Evolutionary conservation across 2,888 invertebrate species (phyloP), one percentile per base, ranked within the genome.

Genomic region (Ashinkailepas kermadecensis): DNA sequence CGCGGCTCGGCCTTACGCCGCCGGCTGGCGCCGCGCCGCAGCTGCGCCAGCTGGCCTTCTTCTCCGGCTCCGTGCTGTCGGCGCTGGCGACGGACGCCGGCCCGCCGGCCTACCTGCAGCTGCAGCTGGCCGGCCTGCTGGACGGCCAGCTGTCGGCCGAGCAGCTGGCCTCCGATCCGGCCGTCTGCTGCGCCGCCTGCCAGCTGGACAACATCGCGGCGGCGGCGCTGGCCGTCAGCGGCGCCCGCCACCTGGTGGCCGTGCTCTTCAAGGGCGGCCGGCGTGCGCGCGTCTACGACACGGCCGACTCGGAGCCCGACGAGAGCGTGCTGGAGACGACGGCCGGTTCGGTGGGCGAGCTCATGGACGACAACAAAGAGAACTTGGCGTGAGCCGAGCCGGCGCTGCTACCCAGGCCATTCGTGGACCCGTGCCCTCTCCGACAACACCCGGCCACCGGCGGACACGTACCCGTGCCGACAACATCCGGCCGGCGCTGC

Each of bases 231-330:
- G 93, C 96, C 2, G 96, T 96, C 7, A 95, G 95, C 78, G 96
- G 96, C 0, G 91, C 92, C 10, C 88, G 93, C 62, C 93, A 94
- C 88, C 95, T 97, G 13, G 93, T 95, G 13, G 94, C 96, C 70
- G 92, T 97, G 80, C 89, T 96, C 70, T 93, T 94, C 23, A 93
- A 94, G 85, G 94, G 91, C 85, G 89, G 90, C 81, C 91, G 94
- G 83, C 93, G 95, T 87, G 93, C 97, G 78, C 90, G 95, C 83
- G 90, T 96, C 80, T 94, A 94, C 87, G 95, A 97, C 87, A 96
- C 96, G 92, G 97, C 97, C 89, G 93, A 93, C 0, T 96, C 96
- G 86, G 96, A 95, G 56, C 94, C 94, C 82, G 95, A 95, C 82
- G 96, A 97, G 6, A 56, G 21, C 54, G 18, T 39, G 56, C 56